Evolutionary conservation across 2,113 vertebrate species (phyloP).

Genomic region (Nicator chloris): DNA sequence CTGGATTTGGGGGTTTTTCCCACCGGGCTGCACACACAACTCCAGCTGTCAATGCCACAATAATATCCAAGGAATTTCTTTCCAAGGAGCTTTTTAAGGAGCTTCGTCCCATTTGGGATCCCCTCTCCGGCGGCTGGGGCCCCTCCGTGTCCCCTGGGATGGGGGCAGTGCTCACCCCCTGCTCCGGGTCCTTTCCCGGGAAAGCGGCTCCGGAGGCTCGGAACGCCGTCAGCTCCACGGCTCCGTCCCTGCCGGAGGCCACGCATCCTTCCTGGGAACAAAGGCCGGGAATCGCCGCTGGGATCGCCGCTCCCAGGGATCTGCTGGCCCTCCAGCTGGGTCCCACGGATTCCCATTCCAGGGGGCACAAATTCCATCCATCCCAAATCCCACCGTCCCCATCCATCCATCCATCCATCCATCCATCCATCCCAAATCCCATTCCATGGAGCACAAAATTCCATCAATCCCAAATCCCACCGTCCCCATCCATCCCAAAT

Average conservation of each 20-base stretch:
- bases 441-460: background rate
- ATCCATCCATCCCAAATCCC: too few species aligned
- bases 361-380: background rate
- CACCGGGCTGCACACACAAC: background rate
- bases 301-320: accelerated
- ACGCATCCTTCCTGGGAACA: slow-evolving; percentile 7
- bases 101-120: background rate
- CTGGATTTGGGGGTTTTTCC: accelerated
- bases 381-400: background rate
- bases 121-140: background rate
- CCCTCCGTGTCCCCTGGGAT: background rate
- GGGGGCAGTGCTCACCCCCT: slow-evolving; percentile 34
- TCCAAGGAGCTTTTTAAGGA: background rate
- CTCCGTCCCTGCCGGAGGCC: slow-evolving; percentile 51
- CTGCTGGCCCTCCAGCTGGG: background rate
- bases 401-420: too few species aligned
- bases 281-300: accelerated
- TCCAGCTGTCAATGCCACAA: background rate
- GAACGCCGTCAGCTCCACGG: slow-evolving; percentile 75
- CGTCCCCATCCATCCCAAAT: background rate
- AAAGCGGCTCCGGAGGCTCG: background rate
- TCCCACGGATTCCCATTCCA: background rate
- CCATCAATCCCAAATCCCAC: background rate
- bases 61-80: background rate
- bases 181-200: background rate